Conservation (phyloP, 2,888 invertebrate species). For the Chloroclysta siterata region DNA sequence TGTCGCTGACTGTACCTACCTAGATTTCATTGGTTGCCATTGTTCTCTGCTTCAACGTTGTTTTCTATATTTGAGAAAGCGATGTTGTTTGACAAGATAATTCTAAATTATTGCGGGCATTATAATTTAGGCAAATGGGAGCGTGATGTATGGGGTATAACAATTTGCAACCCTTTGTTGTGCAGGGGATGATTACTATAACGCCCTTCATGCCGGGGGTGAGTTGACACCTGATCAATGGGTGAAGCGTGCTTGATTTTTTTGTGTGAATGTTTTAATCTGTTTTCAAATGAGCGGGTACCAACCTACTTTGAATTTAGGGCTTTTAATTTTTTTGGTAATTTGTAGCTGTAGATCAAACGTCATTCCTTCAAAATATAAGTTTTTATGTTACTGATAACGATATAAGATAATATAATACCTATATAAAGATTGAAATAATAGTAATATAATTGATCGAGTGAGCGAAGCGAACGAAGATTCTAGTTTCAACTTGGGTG, state of each 20-base stretch:
- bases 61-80: slow-evolving; percentile 6
- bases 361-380: too few relatives aligned
- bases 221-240: slow-evolving; percentile 74
- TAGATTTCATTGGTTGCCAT: too few relatives aligned
- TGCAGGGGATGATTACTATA: slow-evolving; percentile 61
- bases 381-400: too few relatives aligned
- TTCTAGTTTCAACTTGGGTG: too few relatives aligned
- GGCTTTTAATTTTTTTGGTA: background rate
- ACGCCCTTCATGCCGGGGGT: slow-evolving; percentile 52
- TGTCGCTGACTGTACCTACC: too few relatives aligned
- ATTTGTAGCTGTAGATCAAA: background rate
- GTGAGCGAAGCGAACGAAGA: too few relatives aligned
- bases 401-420: too few relatives aligned
- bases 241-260: slow-evolving; percentile 48
- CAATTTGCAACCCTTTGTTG: slow-evolving; percentile 81
- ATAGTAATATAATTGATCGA: too few relatives aligned
- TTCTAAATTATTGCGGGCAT: slow-evolving; percentile 78
- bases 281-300: slow-evolving; percentile 18
- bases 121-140: slow-evolving; percentile 71
- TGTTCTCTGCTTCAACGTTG: background rate
- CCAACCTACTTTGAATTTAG: background rate
- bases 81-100: slow-evolving; percentile 63
- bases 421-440: too few relatives aligned
- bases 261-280: slow-evolving; percentile 45
- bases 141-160: slow-evolving; percentile 80